Evolutionary conservation across 2,888 invertebrate species (phyloP), one percentile per base, ranked within the genome.

Genomic region (Laspeyria flexula): DNA sequence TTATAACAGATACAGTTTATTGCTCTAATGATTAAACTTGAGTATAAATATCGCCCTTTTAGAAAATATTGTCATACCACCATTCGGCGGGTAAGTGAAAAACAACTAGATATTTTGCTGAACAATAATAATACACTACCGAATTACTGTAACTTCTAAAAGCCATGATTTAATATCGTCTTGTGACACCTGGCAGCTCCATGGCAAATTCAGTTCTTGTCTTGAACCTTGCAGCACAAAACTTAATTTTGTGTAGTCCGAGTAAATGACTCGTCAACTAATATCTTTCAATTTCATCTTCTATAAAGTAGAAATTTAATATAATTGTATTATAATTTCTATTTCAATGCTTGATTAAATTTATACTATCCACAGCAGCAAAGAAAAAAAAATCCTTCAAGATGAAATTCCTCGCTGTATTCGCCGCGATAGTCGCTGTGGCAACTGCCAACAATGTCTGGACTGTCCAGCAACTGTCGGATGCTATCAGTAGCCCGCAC

Each of bases 341-440:
- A 18, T 11, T 18, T 11, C n/a, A 2, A 10, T 34, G n/a, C 9
- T 4, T 6, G 1, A 25, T 25, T 7, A 25, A 12, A 6, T 31
- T 15, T 13, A 1, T 31, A 13, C 7, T 31, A 10, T 12, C 35
- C 2, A 1, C 44, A 69, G 51, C 21, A 59, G 43, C 35, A 48
- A 54, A 48, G 43, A 60, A 68, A 44, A 56, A 45, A 50, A 60
- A 71, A 55, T 53, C 46, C 38, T 18, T 40, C 12, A 80, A 68
- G 42, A 87, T 87, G 88, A 88, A 87, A 77, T 82, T 84, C 79
- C 63, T 87, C 61, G 75, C 79, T 45, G 72, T 81, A n/a, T 80
- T 88, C 67, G 77, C 75, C 38, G 80, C 84, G 56, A 21, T 85
- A 40, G 41, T 79, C 43, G 72, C 73, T 29, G 75, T 73, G 30